phyloP scores from a whole-genome alignment of 2,113 vertebrate genomes.

The Zosterops hypoxanthus region DNA sequence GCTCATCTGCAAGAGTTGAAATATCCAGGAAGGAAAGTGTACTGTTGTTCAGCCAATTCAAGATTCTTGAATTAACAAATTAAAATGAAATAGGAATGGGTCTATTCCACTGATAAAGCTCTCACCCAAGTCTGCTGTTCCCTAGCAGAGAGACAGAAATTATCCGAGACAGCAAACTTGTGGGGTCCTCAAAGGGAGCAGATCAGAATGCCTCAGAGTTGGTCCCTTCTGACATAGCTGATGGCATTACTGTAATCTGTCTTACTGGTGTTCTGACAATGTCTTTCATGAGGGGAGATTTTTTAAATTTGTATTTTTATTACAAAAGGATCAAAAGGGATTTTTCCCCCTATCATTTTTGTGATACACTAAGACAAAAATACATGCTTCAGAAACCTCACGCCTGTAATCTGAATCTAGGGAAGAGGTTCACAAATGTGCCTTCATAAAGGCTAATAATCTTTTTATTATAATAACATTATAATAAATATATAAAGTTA shows the following conservation, averaged over 20 bases:
- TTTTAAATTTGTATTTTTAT: neutral
- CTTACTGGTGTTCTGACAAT: neutral
- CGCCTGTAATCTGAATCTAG: neutral
- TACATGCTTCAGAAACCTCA: neutral
- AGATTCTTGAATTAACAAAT: neutral
- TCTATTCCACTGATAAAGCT: neutral
- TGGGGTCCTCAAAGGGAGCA: neutral
- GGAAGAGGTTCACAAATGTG: neutral
- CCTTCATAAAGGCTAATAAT: neutral
- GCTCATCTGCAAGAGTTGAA: neutral
- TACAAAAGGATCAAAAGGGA: neutral
- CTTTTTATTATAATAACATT: neutral
- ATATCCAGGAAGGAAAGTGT: neutral
- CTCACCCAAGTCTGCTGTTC: neutral
- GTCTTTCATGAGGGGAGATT: neutral
- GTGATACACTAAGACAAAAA: neutral
- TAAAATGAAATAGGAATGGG: neutral
- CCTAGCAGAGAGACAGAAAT: neutral
- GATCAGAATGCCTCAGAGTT: neutral
- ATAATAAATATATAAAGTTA: neutral
- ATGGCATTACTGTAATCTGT: neutral
- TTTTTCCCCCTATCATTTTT: neutral
- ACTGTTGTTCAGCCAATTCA: neutral
- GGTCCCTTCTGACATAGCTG: neutral
- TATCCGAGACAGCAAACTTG: neutral